Evolutionary conservation across 1,140 invertebrate species (phyloP).

Genomic region (Brachionus paranguensis): DNA sequence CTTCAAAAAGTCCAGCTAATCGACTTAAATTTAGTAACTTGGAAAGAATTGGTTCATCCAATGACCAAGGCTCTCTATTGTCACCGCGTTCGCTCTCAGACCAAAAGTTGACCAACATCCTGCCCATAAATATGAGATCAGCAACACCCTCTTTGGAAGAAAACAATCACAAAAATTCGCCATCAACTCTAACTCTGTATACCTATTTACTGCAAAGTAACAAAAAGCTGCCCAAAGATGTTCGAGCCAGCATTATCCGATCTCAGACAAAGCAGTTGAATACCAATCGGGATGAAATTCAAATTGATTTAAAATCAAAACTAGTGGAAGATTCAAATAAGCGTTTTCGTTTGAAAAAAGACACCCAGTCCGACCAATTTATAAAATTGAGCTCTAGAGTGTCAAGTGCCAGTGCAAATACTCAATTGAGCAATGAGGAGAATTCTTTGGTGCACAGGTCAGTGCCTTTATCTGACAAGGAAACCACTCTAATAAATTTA

Average conservation of each 20-base stretch:
- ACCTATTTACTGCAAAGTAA: constrained; percentile 2
- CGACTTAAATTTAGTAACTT: constrained; percentile 1
- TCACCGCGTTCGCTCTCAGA: neutral
- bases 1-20: neutral
- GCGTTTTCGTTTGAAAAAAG: neutral
- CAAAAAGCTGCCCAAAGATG: constrained; percentile 2
- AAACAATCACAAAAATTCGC: neutral
- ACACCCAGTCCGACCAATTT: neutral
- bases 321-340: neutral
- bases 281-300: neutral
- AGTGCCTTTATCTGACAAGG: neutral
- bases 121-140: neutral
- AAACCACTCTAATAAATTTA: neutral
- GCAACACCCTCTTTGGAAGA: neutral
- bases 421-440: neutral
- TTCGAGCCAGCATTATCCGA: neutral
- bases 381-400: neutral
- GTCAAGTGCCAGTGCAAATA: neutral
- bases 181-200: constrained; percentile 19
- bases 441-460: neutral
- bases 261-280: constrained; percentile 1
- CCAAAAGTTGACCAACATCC: neutral
- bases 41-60: neutral
- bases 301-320: neutral
- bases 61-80: neutral